Conservation (phyloP, 1,140 invertebrate species). For the Pristionchus pacificus region DNA sequence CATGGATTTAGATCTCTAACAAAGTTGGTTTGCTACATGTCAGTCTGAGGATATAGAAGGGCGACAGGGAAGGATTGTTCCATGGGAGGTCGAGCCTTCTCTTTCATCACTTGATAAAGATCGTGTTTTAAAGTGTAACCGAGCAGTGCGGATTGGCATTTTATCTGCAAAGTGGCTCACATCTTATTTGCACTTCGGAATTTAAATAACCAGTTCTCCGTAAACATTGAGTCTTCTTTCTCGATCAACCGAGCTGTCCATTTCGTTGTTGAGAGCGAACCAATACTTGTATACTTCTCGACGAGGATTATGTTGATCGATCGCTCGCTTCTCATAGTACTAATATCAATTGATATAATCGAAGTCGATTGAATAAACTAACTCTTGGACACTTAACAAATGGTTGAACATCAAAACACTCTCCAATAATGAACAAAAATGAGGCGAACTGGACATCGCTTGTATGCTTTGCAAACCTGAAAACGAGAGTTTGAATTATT, state of each 20-base stretch:
- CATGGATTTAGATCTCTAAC: too few species aligned
- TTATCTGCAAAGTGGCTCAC: too few species aligned
- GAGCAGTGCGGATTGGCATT: too few species aligned
- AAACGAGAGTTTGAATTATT: background rate
- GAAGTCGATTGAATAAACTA: background rate
- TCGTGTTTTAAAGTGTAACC: too few species aligned
- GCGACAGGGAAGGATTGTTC: background rate
- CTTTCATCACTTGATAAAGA: background rate
- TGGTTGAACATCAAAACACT: background rate
- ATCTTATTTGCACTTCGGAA: too few species aligned
- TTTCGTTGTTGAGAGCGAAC: too few species aligned
- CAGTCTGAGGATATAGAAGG: background rate
- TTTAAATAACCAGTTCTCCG: too few species aligned
- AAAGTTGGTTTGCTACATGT: background rate
- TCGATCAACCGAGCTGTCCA: too few species aligned
- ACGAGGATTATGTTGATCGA: background rate
- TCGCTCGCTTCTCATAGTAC: background rate
- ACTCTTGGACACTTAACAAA: background rate
- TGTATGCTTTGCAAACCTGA: background rate
- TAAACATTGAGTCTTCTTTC: too few species aligned
- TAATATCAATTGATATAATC: background rate
- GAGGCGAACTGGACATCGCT: background rate
- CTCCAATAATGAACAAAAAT: background rate
- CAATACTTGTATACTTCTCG: too few species aligned
- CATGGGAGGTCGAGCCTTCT: background rate